A percentile compares a stretch with the other conserved stretches of the same genome.
phyloP scores from a whole-genome alignment of 2,888 invertebrate genomes.

The Coelinius sp. region DNA sequence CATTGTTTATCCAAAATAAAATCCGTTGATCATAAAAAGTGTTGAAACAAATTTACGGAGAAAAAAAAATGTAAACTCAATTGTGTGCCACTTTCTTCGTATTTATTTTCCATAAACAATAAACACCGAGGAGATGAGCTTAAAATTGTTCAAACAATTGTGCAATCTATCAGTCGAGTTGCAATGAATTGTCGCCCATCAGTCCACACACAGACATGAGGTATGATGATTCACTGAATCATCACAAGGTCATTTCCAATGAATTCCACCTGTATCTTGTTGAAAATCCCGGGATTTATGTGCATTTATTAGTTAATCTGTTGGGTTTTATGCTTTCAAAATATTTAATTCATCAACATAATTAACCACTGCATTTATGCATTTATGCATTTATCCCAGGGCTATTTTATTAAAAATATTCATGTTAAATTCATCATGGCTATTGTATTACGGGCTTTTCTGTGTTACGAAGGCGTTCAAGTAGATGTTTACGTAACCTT shows the following conservation, averaged over 20 bases:
- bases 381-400: not conserved
- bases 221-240: slow-evolving; percentile 27
- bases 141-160: not conserved
- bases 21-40: not conserved
- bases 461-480: slow-evolving; percentile 14
- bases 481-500: slow-evolving; percentile 24
- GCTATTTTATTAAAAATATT: not conserved
- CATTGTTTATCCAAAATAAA: not conserved
- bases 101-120: not conserved
- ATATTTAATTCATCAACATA: not conserved
- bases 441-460: slow-evolving; percentile 1
- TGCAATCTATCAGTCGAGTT: not conserved
- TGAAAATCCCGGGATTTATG: too few species aligned
- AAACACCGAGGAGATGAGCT: not conserved
- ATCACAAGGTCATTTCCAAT: slow-evolving; percentile 22
- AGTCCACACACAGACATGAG: slow-evolving; percentile 23
- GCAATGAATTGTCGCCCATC: slow-evolving; percentile 3
- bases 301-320: not conserved
- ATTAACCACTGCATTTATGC: not conserved
- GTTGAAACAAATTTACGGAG: not conserved
- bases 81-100: not conserved
- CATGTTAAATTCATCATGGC: not conserved
- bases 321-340: not conserved
- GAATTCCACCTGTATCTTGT: slow-evolving; percentile 5
- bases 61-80: not conserved